Conservation (phyloP, 1,140 invertebrate species). For the Drosophila kepulauana region DNA sequence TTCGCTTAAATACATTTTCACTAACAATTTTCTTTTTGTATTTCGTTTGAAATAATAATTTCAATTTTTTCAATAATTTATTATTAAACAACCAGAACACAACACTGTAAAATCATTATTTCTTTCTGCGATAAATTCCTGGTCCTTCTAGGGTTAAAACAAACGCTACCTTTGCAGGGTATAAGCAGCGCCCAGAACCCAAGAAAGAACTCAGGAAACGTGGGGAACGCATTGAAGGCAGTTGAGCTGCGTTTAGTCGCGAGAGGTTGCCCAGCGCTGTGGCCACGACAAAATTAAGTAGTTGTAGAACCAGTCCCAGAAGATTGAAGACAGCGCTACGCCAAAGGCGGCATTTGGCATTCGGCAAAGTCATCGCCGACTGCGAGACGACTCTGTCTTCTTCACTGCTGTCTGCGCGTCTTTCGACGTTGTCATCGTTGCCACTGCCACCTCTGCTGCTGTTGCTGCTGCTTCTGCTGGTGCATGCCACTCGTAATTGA, state of each 20-base stretch:
- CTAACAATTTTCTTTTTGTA: too few relatives aligned
- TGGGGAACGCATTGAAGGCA: conserved; percentile 38
- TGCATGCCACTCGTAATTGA: conserved; percentile 61
- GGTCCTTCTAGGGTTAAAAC: not conserved
- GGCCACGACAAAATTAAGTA: conserved; percentile 73
- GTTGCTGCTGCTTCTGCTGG: too few relatives aligned
- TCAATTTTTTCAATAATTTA: too few relatives aligned
- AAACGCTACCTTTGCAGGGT: not conserved
- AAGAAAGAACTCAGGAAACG: conserved; percentile 29
- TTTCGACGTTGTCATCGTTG: conserved; percentile 5
- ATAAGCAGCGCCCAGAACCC: conserved; percentile 3
- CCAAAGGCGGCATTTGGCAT: conserved; percentile 37
- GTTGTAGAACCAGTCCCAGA: conserved; percentile 74
- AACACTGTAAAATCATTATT: too few relatives aligned
- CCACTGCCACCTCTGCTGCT: not conserved
- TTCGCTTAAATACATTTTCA: too few relatives aligned
- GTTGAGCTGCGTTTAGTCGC: conserved; percentile 5
- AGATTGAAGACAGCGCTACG: conserved; percentile 56
- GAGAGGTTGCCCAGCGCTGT: conserved; percentile 15
- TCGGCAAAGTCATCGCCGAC: conserved; percentile 31
- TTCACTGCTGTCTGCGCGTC: conserved; percentile 1
- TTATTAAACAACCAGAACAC: too few relatives aligned
- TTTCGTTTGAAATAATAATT: too few relatives aligned
- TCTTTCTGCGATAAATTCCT: not conserved
- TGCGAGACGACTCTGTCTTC: conserved; percentile 1